Evolutionary conservation across 2,113 vertebrate genomes (phyloP), one percentile per base, ranked within the genome.

Genomic region (Pachypanchax playfairii): DNA sequence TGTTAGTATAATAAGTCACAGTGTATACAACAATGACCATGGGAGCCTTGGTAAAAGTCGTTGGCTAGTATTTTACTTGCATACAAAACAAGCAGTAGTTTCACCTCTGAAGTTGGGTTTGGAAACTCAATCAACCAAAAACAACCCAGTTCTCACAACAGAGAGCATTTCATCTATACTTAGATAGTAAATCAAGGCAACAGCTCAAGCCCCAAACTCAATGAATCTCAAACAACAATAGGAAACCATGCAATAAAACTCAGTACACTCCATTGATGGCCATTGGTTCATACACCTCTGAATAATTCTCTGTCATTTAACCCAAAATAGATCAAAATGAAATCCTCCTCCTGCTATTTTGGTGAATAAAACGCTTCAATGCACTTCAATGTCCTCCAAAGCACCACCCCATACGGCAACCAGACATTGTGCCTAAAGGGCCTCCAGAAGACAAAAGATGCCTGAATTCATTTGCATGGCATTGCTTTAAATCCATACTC

Each of bases 281-380:
- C 63, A 55, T 55, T 65, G 78, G 65, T 86, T 86, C 80, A 90
- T 88, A 87, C 84, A 87, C 82, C 81, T 82, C 81, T 85, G 84
- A 83, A 90, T 88, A 83, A 87, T 85, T 63, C 75, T 25, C 64
- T 80, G 82, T 89, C 80, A 77, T 85, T 87, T 79, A 87, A 84
- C 65, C 71, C 70, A 39, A 74, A 87, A 86, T 88, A 75, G 65
- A 84, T 90, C 85, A 86, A 86, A 86, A 84, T 84, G 61, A 85
- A 84, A 78, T 61, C 84, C 73, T 73, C 80, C 84, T 66, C 68
- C 73, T 77, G 58, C 71, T 73, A 64, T 85, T 77, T 47, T 65
- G 44, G 47, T 68, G 75, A 76, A 81, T 86, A 70, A 84, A 82
- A 88, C 38, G 87, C 85, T 77, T 56, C 70, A 67, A 54, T 66